phyloP scores from a whole-genome alignment of 2,113 vertebrate species.

The Forbesichthys agassizii region DNA sequence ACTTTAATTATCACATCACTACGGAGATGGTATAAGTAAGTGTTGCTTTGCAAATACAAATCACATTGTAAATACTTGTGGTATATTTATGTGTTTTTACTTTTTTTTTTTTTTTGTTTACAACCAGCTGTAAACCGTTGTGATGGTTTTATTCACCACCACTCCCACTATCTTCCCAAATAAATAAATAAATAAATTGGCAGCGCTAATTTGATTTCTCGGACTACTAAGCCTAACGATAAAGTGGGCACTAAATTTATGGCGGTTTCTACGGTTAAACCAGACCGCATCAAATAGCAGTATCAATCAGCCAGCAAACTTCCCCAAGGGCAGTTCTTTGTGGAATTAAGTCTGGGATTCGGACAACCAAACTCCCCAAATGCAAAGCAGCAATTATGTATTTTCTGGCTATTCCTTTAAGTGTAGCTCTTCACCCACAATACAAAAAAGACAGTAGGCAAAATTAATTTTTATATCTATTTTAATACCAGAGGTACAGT shows the following conservation, averaged over 20 bases:
- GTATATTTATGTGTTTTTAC: conserved; percentile 23
- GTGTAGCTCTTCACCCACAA: conserved; percentile 7
- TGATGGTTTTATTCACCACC: conserved; percentile 39
- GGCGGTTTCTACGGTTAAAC: conserved; percentile 55
- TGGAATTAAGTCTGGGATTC: conserved; percentile 45
- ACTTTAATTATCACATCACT: conserved; percentile 46
- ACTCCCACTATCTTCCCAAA: conserved; percentile 10
- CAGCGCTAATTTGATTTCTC: conserved; percentile 67
- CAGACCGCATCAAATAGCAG: conserved; percentile 44
- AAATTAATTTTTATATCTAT: conserved; percentile 21
- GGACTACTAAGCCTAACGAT: conserved; percentile 63
- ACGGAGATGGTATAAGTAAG: conserved; percentile 26
- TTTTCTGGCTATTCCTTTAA: conserved; percentile 26
- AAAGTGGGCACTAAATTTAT: conserved; percentile 65
- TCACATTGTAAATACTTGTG: conserved; percentile 11
- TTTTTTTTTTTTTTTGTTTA: conserved; percentile 55
- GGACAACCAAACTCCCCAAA: conserved; percentile 26
- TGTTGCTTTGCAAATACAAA: conserved; percentile 21
- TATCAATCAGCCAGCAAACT: conserved; percentile 59
- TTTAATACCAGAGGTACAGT: conserved; percentile 4
- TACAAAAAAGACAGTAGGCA: conserved; percentile 4
- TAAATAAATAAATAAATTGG: conserved; percentile 47
- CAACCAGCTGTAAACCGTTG: conserved; percentile 52
- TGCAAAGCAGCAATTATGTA: conserved; percentile 38
- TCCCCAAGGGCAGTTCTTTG: conserved; percentile 48